Evolutionary conservation across 2,113 vertebrate species (phyloP).

Genomic region (Tragelaphus imberbis): DNA sequence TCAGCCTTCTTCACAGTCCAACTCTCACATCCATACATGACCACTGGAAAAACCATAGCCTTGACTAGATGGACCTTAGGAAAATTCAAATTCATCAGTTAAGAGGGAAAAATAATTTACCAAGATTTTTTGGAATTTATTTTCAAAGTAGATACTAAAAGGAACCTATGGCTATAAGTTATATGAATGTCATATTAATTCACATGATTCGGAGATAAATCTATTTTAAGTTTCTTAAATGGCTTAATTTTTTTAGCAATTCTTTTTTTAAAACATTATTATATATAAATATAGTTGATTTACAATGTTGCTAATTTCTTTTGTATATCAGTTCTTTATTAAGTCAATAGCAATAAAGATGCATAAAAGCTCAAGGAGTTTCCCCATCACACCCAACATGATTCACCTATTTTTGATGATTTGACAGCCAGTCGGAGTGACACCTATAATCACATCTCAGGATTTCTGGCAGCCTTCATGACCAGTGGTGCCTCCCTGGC

Average conservation of each 20-base stretch:
- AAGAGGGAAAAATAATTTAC: not conserved
- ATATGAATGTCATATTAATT: conserved; percentile 24
- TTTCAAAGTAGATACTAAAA: conserved; percentile 7
- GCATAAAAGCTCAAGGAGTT: not conserved
- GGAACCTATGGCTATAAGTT: not conserved
- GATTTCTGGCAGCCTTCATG: not conserved
- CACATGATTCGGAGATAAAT: not conserved
- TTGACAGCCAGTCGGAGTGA: not conserved
- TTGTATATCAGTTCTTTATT: not conserved
- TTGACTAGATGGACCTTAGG: not conserved
- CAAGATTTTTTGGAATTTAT: not conserved
- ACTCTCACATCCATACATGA: no score
- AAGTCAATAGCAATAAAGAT: not conserved
- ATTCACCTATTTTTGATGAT: not conserved
- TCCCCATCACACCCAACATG: not conserved
- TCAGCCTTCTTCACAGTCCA: no score
- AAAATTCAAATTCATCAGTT: not conserved
- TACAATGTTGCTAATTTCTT: not conserved
- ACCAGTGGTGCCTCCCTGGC: not conserved
- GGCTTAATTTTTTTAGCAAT: not conserved
- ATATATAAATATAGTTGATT: not conserved
- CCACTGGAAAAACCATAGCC: no score
- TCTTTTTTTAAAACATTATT: not conserved
- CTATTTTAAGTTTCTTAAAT: not conserved
- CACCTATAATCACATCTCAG: not conserved